phyloP scores from a whole-genome alignment of 2,113 vertebrate species.

The Labrus mixtus region DNA sequence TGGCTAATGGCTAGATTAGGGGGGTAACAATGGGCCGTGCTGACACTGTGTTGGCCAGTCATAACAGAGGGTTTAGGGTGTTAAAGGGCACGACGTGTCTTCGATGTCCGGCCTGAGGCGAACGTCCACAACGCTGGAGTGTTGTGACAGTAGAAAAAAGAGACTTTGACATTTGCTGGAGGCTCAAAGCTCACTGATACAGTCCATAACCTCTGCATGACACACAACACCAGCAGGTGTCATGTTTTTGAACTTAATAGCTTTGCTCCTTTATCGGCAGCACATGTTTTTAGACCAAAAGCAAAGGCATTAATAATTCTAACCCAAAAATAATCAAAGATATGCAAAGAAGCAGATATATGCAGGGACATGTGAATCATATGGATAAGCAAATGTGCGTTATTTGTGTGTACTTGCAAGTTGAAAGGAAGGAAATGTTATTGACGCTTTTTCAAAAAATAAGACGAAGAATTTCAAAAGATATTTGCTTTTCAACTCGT shows the following conservation, averaged over 20 bases:
- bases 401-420: too few relatives aligned
- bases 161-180: neutral
- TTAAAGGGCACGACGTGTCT: slow-evolving; percentile 27
- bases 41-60: slow-evolving; percentile 72
- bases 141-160: slow-evolving; percentile 6
- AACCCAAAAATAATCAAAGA: too few relatives aligned
- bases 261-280: neutral
- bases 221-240: neutral
- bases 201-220: neutral
- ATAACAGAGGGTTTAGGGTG: slow-evolving; percentile 70
- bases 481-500: too few relatives aligned
- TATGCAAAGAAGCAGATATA: too few relatives aligned
- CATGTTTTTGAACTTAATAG: neutral
- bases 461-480: too few relatives aligned
- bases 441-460: too few relatives aligned
- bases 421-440: too few relatives aligned
- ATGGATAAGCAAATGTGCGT: too few relatives aligned
- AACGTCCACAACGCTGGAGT: slow-evolving; percentile 27
- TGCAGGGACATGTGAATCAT: too few relatives aligned
- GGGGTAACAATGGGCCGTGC: slow-evolving; percentile 73
- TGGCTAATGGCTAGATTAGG: slow-evolving; percentile 83
- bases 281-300: neutral
- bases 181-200: neutral
- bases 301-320: too few relatives aligned
- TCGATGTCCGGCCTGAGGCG: slow-evolving; percentile 7